Base-by-base conservation (phyloP, 1,140 invertebrate genomes). In the Hycleus phaleratus region DNA sequence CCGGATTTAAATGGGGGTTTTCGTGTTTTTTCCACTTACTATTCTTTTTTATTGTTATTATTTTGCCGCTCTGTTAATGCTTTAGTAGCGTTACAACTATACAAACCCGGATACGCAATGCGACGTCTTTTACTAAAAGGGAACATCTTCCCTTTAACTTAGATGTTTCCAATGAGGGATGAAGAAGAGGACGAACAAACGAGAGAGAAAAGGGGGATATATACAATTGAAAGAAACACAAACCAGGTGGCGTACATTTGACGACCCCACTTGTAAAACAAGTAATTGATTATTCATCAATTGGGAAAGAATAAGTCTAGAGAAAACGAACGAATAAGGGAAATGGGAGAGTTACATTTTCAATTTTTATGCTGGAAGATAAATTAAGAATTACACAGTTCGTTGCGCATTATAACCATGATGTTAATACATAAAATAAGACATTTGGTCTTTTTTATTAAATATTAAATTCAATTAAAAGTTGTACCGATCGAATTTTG, bases 201-300 rank as follows among this genome's bases (percentile, higher is more conserved):
- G 18, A 18, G 18, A 18, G 18, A 18, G 18, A 18, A 18, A 18
- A 18, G 18, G 18, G 12, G 18, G 18, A 18, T 18, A 18, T 18
- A 18, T 18, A 60, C 57, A 65, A 63, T 60, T 62, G 63, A 54
- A 69, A 62, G 56, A 59, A 69, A 68, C 66, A 68, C 62, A 65
- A 66, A 62, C 66, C 68, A 68, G 66, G 68, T 70, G 65, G 66
- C 63, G 62, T 56, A 62, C 51, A 62, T 67, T 65, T 64, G 62
- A 61, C 59, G 62, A 57, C 59, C 58, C 52, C 62, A 59, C 67
- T 70, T 70, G 68, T 70, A 70, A 67, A 70, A 70, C 68, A 70
- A 60, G 67, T 69, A 69, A 69, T 69, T 69, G 67, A 69, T 69
- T 69, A 69, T 69, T 69, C 67, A 69, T 69, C 67, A 69, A 70